Evolutionary conservation across 1,140 invertebrate genomes (phyloP).

Genomic region (Condylostylus longicornis): DNA sequence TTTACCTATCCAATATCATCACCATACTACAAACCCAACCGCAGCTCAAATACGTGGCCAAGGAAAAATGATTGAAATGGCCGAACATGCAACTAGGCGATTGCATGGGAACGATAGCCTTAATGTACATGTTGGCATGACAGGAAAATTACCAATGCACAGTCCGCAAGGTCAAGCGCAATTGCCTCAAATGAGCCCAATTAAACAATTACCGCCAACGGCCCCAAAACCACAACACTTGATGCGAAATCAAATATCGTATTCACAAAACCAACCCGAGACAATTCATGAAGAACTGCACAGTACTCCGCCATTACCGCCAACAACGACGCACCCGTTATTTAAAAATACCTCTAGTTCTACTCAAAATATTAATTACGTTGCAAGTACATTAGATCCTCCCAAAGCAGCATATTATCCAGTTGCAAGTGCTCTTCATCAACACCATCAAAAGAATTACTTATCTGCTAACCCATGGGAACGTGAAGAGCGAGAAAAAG

Average conservation of each 20-base stretch:
- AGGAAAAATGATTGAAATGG: slow-evolving; percentile 56
- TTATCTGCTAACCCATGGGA: slow-evolving; percentile 65
- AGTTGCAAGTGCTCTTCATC: slow-evolving; percentile 17
- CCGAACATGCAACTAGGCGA: slow-evolving; percentile 46
- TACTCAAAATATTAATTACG: slow-evolving; percentile 25
- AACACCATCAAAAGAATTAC: slow-evolving; percentile 12
- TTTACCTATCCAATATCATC: slow-evolving; percentile 5
- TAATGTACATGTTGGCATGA: too few species aligned
- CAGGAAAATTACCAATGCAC: too few species aligned
- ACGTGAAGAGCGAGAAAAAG: slow-evolving; percentile 72
- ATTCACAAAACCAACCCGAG: slow-evolving; percentile 17
- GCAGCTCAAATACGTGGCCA: slow-evolving; percentile 40
- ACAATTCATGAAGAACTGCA: slow-evolving; percentile 24
- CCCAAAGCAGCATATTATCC: slow-evolving; percentile 60
- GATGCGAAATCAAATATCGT: slow-evolving; percentile 25
- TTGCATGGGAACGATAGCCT: slow-evolving; percentile 23
- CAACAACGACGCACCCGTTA: slow-evolving; percentile 57
- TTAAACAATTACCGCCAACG: slow-evolving; percentile 19
- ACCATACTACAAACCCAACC: too few species aligned
- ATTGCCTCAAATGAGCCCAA: slow-evolving; percentile 1
- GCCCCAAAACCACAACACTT: slow-evolving; percentile 26
- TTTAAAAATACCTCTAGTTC: slow-evolving; percentile 45
- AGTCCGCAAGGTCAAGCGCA: not conserved
- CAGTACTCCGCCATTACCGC: slow-evolving; percentile 52
- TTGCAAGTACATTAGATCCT: slow-evolving; percentile 50